Evolutionary conservation across 2,888 invertebrate genomes (phyloP).

Genomic region (Macrophya alboannulata): DNA sequence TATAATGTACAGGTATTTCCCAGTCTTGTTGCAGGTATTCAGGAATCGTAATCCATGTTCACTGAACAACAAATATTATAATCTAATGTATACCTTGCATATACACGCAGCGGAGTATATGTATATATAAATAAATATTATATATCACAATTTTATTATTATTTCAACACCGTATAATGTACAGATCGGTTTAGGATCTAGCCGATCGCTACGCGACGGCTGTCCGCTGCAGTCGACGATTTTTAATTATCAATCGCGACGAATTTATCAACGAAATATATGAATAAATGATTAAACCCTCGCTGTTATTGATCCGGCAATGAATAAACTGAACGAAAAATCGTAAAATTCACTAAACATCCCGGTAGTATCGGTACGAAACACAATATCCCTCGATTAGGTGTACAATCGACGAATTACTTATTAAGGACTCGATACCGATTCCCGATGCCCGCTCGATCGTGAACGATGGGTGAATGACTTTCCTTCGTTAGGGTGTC

Average conservation of each 20-base stretch:
- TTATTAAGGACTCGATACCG: background rate
- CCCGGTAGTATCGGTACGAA: background rate
- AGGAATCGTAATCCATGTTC: conserved; percentile 42
- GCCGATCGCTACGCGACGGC: too few species aligned
- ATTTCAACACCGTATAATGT: too few species aligned
- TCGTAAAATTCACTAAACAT: background rate
- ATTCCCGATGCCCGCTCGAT: conserved; percentile 6
- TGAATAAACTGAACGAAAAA: background rate
- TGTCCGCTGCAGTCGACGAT: too few species aligned
- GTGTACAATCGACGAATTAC: background rate
- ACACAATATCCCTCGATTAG: background rate
- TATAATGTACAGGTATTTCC: background rate
- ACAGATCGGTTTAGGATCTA: too few species aligned
- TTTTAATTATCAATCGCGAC: background rate
- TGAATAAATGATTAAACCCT: too few species aligned
- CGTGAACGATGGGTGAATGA: conserved; percentile 48
- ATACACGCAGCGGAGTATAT: too few species aligned
- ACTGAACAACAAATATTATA: conserved; percentile 30
- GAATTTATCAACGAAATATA: background rate
- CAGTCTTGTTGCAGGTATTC: background rate
- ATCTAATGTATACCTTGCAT: background rate
- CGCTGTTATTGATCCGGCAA: too few species aligned
- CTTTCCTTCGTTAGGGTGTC: conserved; percentile 30
- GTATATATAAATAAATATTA: too few species aligned
- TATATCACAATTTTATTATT: too few species aligned